A percentile compares a stretch with the other conserved stretches of the same genome.
Conservation (phyloP, 2,113 vertebrate species). For the Xenus cinereus region DNA sequence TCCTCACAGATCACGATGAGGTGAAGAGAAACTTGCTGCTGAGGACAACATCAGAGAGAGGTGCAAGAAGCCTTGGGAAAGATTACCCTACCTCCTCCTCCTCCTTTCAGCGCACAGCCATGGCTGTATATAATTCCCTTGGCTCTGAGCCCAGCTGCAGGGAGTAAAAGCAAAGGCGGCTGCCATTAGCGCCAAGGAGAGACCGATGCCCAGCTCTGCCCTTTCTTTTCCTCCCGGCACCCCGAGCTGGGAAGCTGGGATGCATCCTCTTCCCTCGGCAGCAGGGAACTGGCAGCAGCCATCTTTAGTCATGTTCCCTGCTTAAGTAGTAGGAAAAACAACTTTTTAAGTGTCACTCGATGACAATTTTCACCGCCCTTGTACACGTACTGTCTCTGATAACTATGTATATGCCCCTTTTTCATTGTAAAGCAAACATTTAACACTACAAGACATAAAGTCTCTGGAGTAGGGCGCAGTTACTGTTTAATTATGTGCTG, state of each 20-base stretch:
- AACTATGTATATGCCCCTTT: rapidly evolving
- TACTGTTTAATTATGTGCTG: constrained; percentile 27
- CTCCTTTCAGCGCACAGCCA: not conserved
- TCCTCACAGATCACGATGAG: not conserved
- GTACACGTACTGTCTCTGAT: rapidly evolving
- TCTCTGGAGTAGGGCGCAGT: not conserved
- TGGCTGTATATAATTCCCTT: constrained; percentile 50
- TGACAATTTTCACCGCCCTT: not conserved
- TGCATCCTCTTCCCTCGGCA: constrained; percentile 37
- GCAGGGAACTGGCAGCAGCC: constrained; percentile 35
- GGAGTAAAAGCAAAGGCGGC: constrained; percentile 48
- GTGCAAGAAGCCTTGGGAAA: constrained; percentile 7
- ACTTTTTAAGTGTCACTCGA: not conserved
- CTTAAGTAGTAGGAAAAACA: not conserved
- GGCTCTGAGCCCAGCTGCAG: constrained; percentile 43
- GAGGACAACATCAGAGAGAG: not conserved
- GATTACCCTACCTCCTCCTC: constrained; percentile 11
- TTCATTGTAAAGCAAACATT: not conserved
- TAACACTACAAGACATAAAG: not conserved
- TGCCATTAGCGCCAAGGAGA: constrained; percentile 55
- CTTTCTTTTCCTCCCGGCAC: constrained; percentile 36
- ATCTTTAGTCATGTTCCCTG: constrained; percentile 26
- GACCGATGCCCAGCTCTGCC: constrained; percentile 46
- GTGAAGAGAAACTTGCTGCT: not conserved
- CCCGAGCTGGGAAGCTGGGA: constrained; percentile 42